These are phyloP conservation scores for Leucoraja erinaceus DNA, from an alignment of 2,113 vertebrate genomes.

Conservation along the genomic window DNA sequence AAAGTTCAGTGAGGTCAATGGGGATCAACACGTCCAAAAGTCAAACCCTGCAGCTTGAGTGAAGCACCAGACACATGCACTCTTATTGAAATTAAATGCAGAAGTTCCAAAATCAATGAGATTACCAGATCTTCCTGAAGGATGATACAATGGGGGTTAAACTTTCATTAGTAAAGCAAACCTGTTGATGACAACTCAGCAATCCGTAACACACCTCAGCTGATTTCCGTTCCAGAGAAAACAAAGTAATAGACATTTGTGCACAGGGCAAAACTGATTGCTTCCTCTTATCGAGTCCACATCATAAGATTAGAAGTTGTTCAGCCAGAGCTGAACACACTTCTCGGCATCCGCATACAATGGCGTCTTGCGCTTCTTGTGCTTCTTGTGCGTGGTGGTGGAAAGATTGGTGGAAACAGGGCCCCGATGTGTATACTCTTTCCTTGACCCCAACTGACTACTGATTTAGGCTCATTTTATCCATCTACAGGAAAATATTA, in stretches of 20 bases:
- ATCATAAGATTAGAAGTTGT: no score
- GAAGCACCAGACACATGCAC: neutral
- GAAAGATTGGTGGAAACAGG: no score
- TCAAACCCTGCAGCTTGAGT: neutral
- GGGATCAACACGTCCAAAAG: neutral
- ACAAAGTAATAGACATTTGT: neutral
- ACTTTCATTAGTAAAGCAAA: neutral
- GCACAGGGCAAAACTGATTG: neutral
- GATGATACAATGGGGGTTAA: neutral
- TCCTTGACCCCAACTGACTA: neutral
- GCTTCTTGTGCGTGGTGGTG: no score
- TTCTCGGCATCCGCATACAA: no score
- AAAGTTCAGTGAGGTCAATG: constrained; percentile 22
- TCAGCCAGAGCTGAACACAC: no score
- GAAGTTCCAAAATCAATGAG: neutral
- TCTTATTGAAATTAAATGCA: neutral
- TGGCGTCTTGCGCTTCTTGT: no score
- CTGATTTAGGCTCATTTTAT: neutral
- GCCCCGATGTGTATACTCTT: no score
- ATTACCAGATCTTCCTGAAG: neutral
- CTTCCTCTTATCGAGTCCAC: no score
- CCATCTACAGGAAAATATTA: neutral
- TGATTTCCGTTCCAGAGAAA: neutral
- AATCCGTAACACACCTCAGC: neutral
- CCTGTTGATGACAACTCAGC: neutral